phyloP scores from a whole-genome alignment of 2,113 vertebrate genomes.

The Nycticebus coucang region DNA sequence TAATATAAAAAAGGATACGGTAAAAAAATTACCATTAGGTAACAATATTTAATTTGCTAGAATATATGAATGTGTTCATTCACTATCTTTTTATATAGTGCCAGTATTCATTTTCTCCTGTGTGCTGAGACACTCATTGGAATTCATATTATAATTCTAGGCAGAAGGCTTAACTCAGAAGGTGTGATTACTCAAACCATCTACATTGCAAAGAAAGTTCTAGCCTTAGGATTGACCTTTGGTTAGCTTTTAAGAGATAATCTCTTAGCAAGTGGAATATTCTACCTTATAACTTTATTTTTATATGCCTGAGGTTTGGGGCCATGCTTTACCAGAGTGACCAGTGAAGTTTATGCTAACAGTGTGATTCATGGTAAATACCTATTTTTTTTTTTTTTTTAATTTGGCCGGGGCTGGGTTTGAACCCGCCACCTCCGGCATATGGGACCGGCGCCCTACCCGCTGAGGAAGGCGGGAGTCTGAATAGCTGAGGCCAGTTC shows the following conservation, averaged over 20 bases:
- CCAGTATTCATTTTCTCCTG: neutral
- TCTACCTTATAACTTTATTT: neutral
- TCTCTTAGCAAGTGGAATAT: neutral
- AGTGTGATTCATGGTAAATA: neutral
- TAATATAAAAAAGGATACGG: neutral
- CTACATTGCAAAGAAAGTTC: neutral
- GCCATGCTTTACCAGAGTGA: neutral
- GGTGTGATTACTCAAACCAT: neutral
- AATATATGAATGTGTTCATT: neutral
- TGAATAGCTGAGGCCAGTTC: neutral
- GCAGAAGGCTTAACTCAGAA: neutral
- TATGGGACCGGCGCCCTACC: too few relatives aligned
- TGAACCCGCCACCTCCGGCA: too few relatives aligned
- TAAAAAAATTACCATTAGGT: neutral
- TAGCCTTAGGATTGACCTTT: neutral
- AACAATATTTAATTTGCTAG: slow-evolving; percentile 4
- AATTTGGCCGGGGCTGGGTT: too few relatives aligned
- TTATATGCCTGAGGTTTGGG: neutral
- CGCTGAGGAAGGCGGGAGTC: neutral
- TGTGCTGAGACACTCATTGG: neutral
- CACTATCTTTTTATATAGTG: neutral
- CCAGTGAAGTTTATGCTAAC: neutral
- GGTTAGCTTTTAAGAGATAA: neutral
- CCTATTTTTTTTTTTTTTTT: too few relatives aligned
- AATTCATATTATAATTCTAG: neutral